Evolutionary conservation across 2,888 invertebrate genomes (phyloP).

Genomic region (Hedychridium roseum): DNA sequence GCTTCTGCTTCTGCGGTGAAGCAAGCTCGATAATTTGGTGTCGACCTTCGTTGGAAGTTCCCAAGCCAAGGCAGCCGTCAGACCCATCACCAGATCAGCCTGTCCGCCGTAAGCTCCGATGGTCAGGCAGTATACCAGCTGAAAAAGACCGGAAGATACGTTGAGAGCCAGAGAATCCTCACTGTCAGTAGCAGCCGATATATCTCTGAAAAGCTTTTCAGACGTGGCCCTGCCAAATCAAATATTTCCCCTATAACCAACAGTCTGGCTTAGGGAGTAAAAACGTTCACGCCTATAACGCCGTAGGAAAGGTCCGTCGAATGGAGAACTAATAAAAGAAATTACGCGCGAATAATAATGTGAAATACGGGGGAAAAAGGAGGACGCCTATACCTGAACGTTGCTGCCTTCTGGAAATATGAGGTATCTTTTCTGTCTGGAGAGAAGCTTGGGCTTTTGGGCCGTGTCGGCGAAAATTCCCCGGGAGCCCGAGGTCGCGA

Average conservation of each 20-base stretch:
- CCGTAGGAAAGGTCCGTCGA: neutral
- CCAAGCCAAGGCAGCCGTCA: constrained; percentile 81
- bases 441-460: constrained; percentile 47
- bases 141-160: too few species aligned
- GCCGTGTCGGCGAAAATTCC: constrained; percentile 10
- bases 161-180: too few species aligned
- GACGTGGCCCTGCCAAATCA: too few species aligned
- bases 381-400: constrained; percentile 66
- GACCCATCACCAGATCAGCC: constrained; percentile 73
- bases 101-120: constrained; percentile 67
- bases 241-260: too few species aligned
- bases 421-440: constrained; percentile 68
- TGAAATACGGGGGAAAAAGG: neutral
- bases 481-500: constrained; percentile 10
- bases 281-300: too few species aligned
- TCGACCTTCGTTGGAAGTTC: constrained; percentile 69
- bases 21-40: constrained; percentile 49
- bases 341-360: neutral
- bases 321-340: neutral
- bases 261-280: too few species aligned
- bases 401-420: constrained; percentile 72
- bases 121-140: constrained; percentile 70
- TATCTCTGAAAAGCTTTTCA: too few species aligned
- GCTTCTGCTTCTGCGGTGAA: constrained; percentile 70
- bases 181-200: too few species aligned